A percentile compares a stretch with the other conserved stretches of the same genome.
phyloP scores from a whole-genome alignment of 2,888 invertebrate genomes.

The Drosophila nr. medialis region DNA sequence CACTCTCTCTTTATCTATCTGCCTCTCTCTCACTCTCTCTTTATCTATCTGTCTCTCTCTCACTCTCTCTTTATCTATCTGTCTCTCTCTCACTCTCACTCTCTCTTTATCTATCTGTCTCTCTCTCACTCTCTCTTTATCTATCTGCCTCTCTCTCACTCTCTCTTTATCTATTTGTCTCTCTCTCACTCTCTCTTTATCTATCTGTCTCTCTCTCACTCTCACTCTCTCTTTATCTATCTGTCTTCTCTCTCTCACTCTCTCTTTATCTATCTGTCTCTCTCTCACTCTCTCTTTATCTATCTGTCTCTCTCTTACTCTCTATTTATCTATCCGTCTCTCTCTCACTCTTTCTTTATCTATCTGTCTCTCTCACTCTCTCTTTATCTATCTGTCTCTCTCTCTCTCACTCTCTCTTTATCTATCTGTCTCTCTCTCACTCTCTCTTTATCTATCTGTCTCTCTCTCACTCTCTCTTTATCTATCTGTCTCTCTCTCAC shows the following conservation, averaged over 20 bases:
- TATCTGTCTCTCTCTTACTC: too few species aligned
- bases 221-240: neutral
- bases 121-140: neutral
- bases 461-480: neutral
- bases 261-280: neutral
- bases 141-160: neutral
- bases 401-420: neutral
- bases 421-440: neutral
- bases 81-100: neutral
- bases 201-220: neutral
- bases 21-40: too few species aligned
- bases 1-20: too few species aligned
- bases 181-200: too few species aligned
- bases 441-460: neutral
- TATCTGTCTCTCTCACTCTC: too few species aligned
- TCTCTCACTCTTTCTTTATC: too few species aligned
- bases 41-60: neutral
- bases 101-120: neutral
- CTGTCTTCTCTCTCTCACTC: neutral
- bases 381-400: neutral
- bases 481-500: neutral
- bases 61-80: neutral
- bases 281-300: too few species aligned
- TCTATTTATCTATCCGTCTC: neutral
- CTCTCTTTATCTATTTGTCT: too few species aligned